Conservation (phyloP, 2,797 vertebrate genomes). For the Ibycter americanus region DNA sequence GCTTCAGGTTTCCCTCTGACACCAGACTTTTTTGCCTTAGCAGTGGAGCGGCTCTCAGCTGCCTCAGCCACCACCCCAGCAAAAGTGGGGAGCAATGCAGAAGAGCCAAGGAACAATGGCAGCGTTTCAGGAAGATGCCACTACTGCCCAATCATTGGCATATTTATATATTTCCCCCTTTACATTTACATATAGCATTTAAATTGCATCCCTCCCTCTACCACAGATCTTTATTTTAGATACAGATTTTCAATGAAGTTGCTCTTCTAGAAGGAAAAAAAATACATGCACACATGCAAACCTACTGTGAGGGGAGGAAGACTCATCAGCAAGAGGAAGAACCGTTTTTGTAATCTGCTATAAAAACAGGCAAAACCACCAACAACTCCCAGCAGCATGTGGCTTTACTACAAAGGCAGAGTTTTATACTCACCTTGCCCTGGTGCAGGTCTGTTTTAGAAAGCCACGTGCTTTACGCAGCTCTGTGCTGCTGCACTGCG, state of each 20-base stretch:
- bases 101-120: accelerated
- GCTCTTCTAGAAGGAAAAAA: background rate
- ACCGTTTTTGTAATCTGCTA: background rate
- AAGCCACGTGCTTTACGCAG: background rate
- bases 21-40: background rate
- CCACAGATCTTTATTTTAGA: background rate
- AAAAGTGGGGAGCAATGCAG: background rate
- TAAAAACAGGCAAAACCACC: background rate
- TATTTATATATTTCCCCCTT: background rate
- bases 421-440: background rate
- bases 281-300: accelerated
- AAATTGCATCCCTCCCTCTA: background rate
- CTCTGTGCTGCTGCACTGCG: background rate
- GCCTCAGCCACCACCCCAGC: background rate
- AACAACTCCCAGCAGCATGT: background rate
- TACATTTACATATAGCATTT: background rate
- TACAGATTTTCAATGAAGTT: background rate
- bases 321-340: background rate
- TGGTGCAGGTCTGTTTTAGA: background rate
- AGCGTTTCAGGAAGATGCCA: background rate
- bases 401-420: background rate
- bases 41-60: background rate
- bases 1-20: background rate
- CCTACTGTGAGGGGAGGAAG: background rate
- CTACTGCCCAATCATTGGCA: background rate